Evolutionary conservation across 2,888 invertebrate species (phyloP).

Genomic region (Hydropsyche betteni): DNA sequence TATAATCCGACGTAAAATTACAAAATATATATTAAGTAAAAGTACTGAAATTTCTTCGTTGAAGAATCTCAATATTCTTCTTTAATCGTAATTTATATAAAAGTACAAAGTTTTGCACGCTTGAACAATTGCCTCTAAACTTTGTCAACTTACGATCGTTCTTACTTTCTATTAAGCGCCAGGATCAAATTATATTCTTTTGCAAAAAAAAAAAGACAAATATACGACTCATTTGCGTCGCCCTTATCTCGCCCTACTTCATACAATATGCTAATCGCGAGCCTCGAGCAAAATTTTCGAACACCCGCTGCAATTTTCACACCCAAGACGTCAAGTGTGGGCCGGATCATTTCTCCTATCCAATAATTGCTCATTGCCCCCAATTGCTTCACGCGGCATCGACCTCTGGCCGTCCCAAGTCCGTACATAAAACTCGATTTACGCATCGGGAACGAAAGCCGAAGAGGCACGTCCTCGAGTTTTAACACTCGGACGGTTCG

Average conservation of each 20-base stretch:
- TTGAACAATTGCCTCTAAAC: constrained; percentile 5
- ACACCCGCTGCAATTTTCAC: neutral
- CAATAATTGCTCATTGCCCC: constrained; percentile 47
- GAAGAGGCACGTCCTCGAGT: constrained; percentile 18
- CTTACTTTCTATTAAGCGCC: neutral
- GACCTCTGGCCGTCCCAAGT: constrained; percentile 34
- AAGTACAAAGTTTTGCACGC: neutral
- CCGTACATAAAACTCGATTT: neutral
- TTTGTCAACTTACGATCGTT: constrained; percentile 17
- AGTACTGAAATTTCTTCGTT: neutral
- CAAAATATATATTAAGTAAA: neutral
- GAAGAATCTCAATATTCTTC: neutral
- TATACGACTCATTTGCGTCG: neutral
- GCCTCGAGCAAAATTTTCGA: neutral
- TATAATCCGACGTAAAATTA: too few relatives aligned
- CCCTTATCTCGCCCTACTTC: constrained; percentile 1
- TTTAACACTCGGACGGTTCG: neutral
- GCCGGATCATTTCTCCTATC: constrained; percentile 27
- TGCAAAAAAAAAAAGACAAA: neutral
- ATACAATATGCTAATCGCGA: constrained; percentile 9
- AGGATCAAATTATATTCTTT: constrained; percentile 8
- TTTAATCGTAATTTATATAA: constrained; percentile 15
- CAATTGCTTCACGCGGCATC: constrained; percentile 46
- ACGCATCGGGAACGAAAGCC: too few relatives aligned
- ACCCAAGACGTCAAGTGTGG: too few relatives aligned